A percentile compares a stretch with the other conserved stretches of the same genome.
These are phyloP conservation scores for Melanostigma gelatinosum DNA, from an alignment of 2,113 vertebrate species.

Conservation along the genomic window DNA sequence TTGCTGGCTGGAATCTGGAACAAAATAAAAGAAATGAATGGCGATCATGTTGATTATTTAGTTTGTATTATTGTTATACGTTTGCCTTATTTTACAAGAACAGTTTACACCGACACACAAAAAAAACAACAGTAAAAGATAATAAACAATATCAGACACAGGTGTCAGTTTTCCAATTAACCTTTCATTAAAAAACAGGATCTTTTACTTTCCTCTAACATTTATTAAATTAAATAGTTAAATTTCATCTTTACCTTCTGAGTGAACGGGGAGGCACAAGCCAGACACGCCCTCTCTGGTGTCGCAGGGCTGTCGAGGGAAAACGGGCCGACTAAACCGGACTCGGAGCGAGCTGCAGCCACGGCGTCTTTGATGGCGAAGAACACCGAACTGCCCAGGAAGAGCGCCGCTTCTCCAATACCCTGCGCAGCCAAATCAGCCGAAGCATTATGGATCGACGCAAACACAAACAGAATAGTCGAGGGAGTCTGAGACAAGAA, in stretches of 20 bases:
- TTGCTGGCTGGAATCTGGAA: conserved; percentile 71
- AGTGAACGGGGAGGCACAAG: conserved; percentile 86
- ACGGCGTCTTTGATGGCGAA: conserved; percentile 87
- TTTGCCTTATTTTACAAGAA: neutral
- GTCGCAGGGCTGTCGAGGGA: conserved; percentile 85
- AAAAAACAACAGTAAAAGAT: neutral
- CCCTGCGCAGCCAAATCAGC: conserved; percentile 73
- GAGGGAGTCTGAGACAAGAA: neutral
- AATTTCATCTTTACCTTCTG: conserved; percentile 79
- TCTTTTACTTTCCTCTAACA: neutral
- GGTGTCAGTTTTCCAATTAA: neutral
- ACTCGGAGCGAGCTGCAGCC: conserved; percentile 76
- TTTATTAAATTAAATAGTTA: too few relatives aligned
- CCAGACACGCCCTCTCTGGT: conserved; percentile 81
- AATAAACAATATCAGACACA: too few relatives aligned
- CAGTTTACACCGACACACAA: neutral
- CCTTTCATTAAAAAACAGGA: neutral
- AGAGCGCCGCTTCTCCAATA: conserved; percentile 84
- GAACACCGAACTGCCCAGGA: conserved; percentile 87
- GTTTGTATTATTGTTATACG: neutral
- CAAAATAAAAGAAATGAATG: neutral
- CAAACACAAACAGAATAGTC: too few relatives aligned
- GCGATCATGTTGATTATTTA: neutral
- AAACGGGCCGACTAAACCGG: conserved; percentile 78
- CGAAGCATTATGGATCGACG: neutral